Evolutionary conservation across 2,797 vertebrate species (phyloP).

Genomic region (Streptopelia turtur): DNA sequence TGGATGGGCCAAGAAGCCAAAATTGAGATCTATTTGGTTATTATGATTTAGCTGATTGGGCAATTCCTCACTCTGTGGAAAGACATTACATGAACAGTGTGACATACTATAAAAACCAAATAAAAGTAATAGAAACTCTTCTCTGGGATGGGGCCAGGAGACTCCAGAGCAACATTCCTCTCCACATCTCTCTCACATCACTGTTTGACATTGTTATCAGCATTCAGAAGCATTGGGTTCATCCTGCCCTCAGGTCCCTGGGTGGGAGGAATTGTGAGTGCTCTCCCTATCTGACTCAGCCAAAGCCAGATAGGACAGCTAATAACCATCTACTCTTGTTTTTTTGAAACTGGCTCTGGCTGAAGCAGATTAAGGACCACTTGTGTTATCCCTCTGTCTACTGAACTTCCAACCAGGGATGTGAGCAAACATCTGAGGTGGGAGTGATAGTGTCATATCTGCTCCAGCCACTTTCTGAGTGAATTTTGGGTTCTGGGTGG

Average conservation of each 20-base stretch:
- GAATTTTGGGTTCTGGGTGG: not conserved
- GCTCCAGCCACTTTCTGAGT: not conserved
- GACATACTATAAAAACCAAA: not conserved
- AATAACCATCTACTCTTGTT: not conserved
- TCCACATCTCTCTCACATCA: not conserved
- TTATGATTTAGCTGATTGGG: not conserved
- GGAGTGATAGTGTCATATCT: not conserved
- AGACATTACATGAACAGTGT: not conserved
- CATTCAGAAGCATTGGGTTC: not conserved
- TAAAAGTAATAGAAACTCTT: not conserved
- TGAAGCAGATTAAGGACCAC: not conserved
- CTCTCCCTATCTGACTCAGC: not conserved
- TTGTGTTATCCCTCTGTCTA: not conserved
- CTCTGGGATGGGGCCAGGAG: not conserved
- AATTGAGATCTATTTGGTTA: not conserved
- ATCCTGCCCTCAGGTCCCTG: not conserved
- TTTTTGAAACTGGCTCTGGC: not conserved
- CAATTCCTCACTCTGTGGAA: not conserved
- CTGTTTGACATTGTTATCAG: not conserved
- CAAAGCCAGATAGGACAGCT: not conserved
- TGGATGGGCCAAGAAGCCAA: not conserved
- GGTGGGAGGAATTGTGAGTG: not conserved
- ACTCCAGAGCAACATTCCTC: not conserved
- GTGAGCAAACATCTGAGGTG: not conserved
- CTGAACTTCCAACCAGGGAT: fast-evolving